Evolutionary conservation across 1,140 invertebrate species (phyloP), one percentile per base, ranked within the genome.

Genomic region (Nixonia krombeini): DNA sequence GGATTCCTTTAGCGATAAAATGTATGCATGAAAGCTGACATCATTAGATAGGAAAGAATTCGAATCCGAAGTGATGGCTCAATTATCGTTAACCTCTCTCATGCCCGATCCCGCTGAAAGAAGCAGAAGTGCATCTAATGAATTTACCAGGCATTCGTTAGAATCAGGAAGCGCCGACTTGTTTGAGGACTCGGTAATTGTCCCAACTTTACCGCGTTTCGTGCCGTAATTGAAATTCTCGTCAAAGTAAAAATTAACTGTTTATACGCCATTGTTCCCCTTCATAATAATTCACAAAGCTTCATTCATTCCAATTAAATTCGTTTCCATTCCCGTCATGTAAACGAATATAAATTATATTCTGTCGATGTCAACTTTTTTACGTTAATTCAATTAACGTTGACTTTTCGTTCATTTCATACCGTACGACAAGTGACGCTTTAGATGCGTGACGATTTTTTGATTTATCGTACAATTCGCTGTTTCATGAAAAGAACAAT

Each of bases 131-230:
- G 51, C 67, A 57, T 70, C 51, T 53, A 70, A 64, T 70, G 61
- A 64, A 70, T 70, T 64, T 53, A 33, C 53, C 64, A 55, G 61
- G 56, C 57, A 70, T 64, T 64, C 67, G 59, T 70, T 70, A 70
- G 51, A 49, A 64, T 51, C 67, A 59, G 67, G 67, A 70, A 70
- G 51, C 61, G 10, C 53, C 50, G 50, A 58, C 59, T 63, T 58
- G 41, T 69, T 59, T 50, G 40, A 40, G 40, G 25, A 49, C 44
- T 42, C 46, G 41, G 53, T 58, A 63, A 63, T 69, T 69, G 66
- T 69, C 52, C 59, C 59, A 44, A 23, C 38, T 62, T 46, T 10
- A 38, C 49, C 12, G 25, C 23, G 45, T 52, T 62, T 69, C 57
- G 45, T 52, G 55, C 41, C 45, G 47, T 55, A 63, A 69, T 69